phyloP scores from a whole-genome alignment of 2,888 invertebrate species.

The Pherbina coryleti region DNA sequence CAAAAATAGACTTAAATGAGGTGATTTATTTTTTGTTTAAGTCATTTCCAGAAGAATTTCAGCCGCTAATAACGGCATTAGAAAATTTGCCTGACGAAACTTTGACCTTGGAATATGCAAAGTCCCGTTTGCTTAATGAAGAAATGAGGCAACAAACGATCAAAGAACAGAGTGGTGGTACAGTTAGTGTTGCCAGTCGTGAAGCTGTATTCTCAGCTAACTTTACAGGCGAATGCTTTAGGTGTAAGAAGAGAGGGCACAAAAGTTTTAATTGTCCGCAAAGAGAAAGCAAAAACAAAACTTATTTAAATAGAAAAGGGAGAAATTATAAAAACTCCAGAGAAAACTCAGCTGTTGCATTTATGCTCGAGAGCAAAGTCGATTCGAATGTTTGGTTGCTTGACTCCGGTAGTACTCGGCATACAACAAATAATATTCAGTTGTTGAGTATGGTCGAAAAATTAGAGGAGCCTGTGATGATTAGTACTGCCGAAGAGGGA shows the following conservation, averaged over 20 bases:
- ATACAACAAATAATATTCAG: constrained; percentile 7
- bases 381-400: neutral
- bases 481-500: constrained; percentile 22
- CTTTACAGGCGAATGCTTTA: constrained; percentile 32
- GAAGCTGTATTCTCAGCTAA: constrained; percentile 32
- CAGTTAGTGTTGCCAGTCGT: neutral
- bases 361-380: constrained; percentile 20
- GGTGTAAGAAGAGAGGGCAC: constrained; percentile 36
- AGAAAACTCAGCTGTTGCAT: constrained; percentile 1
- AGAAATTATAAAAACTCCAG: constrained; percentile 13
- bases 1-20: too few relatives aligned
- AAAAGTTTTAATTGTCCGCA: constrained; percentile 38
- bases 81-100: too few relatives aligned
- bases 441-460: constrained; percentile 5
- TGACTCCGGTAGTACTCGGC: constrained; percentile 30
- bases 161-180: neutral
- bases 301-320: neutral
- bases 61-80: too few relatives aligned
- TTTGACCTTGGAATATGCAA: constrained; percentile 36
- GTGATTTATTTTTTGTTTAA: too few relatives aligned
- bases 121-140: constrained; percentile 36
- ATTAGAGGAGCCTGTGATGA: neutral
- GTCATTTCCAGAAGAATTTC: constrained; percentile 36
- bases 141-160: constrained; percentile 32
- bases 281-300: neutral